Conservation (phyloP, 1,140 invertebrate genomes). For the Melipona quadrifasciata region DNA sequence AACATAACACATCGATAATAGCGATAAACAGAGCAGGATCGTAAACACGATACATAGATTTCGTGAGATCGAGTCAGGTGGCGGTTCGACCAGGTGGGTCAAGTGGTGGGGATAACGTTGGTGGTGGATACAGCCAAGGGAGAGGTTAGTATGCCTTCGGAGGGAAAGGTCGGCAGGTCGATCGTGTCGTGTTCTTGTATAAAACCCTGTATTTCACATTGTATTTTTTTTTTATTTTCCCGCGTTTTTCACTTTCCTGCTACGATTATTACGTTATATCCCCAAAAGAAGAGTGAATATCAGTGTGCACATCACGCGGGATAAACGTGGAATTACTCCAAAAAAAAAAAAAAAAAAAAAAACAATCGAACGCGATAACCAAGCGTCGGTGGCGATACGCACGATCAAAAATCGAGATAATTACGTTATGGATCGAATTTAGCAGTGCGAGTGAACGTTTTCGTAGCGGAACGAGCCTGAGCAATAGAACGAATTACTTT, state of each 20-base stretch:
- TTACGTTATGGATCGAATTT: conserved; percentile 16
- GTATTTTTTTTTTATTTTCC: not conserved
- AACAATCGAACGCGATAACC: not conserved
- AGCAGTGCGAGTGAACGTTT: conserved; percentile 38
- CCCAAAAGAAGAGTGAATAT: too few relatives aligned
- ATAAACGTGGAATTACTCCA: not conserved
- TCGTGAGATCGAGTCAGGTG: conserved; percentile 68
- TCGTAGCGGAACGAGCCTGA: conserved; percentile 19
- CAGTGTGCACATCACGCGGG: not conserved
- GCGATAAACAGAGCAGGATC: conserved; percentile 10
- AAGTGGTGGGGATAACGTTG: conserved; percentile 52
- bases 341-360: too few relatives aligned
- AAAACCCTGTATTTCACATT: not conserved
- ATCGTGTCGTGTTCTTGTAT: conserved; percentile 41
- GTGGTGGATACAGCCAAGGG: conserved; percentile 47
- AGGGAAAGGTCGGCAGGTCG: conserved; percentile 67
- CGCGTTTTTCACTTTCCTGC: not conserved
- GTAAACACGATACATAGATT: conserved; percentile 54
- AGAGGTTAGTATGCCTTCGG: conserved; percentile 63
- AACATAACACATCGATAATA: not conserved
- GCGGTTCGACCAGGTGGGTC: conserved; percentile 65
- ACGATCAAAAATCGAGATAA: conserved; percentile 5
- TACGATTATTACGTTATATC: not conserved
- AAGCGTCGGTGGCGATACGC: not conserved
- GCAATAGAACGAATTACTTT: conserved; percentile 60